A percentile compares a stretch with the other conserved stretches of the same genome.
Evolutionary conservation across 2,797 vertebrate species (phyloP).

Genomic region (Sciurus carolinensis): DNA sequence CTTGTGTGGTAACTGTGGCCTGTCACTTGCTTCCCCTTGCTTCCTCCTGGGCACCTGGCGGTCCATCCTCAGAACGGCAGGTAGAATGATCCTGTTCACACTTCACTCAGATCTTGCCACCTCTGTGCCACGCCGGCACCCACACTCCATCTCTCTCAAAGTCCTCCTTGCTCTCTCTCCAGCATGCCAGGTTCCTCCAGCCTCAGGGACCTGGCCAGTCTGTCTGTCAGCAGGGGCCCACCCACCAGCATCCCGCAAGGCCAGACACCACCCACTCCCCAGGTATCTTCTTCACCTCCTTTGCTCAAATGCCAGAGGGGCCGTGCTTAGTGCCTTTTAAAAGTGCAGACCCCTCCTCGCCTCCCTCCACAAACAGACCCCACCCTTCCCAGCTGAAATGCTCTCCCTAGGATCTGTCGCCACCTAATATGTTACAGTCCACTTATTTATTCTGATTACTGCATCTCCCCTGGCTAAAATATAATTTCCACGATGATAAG

Average conservation of each 20-base stretch:
- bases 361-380: not conserved
- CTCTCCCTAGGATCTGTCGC: not conserved
- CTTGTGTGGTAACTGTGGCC: too few relatives aligned
- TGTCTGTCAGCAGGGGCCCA: not conserved
- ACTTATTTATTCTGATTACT: not conserved
- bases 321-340: not conserved
- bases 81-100: not conserved
- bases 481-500: not conserved
- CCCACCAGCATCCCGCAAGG: not conserved
- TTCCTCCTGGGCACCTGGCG: not conserved
- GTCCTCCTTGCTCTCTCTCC: not conserved
- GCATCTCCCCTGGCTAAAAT: not conserved
- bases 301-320: not conserved
- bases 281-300: not conserved
- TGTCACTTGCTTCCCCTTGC: too few relatives aligned
- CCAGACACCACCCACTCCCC: too few relatives aligned
- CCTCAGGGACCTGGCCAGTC: rapidly evolving
- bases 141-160: not conserved
- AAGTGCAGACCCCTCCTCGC: not conserved
- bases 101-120: rapidly evolving
- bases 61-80: not conserved
- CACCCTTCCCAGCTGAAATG: not conserved
- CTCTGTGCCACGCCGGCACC: not conserved
- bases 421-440: not conserved
- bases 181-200: not conserved